These are phyloP conservation scores for Trichosurus vulpecula DNA, from an alignment of 2,797 vertebrate genomes.

Conservation along the genomic window DNA sequence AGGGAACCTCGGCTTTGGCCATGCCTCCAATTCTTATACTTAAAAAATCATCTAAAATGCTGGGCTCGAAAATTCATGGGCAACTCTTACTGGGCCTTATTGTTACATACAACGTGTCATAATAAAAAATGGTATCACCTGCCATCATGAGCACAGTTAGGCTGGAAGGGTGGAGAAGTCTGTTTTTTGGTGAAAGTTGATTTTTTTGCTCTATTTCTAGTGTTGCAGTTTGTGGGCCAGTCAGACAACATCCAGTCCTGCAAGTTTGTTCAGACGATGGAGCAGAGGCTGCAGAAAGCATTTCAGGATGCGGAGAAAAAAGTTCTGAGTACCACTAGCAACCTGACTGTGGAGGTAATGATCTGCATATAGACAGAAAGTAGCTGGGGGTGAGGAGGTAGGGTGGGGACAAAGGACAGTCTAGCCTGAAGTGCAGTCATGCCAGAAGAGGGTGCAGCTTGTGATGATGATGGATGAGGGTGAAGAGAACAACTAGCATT, in stretches of 20 bases:
- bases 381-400: not conserved
- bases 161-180: not conserved
- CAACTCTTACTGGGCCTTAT: constrained; percentile 2
- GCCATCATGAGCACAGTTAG: not conserved
- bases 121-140: constrained; percentile 24
- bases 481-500: not conserved
- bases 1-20: constrained; percentile 35
- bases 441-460: not conserved
- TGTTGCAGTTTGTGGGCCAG: constrained; percentile 95
- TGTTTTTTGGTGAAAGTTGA: constrained; percentile 12
- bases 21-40: constrained; percentile 48
- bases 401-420: not conserved
- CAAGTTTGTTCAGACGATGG: constrained; percentile 96
- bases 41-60: constrained; percentile 42
- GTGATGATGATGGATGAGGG: not conserved
- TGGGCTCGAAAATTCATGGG: constrained; percentile 30
- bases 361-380: rapidly evolving
- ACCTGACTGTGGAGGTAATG: constrained; percentile 92
- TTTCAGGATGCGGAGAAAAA: constrained; percentile 94
- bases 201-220: constrained; percentile 83
- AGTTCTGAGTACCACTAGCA: constrained; percentile 89
- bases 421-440: not conserved
- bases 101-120: constrained; percentile 57
- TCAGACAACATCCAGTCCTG: constrained; percentile 94
- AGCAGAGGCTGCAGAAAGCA: constrained; percentile 93